These are phyloP conservation scores for Pedicia rivosa DNA, from an alignment of 2,888 invertebrate genomes.

Conservation along the genomic window DNA sequence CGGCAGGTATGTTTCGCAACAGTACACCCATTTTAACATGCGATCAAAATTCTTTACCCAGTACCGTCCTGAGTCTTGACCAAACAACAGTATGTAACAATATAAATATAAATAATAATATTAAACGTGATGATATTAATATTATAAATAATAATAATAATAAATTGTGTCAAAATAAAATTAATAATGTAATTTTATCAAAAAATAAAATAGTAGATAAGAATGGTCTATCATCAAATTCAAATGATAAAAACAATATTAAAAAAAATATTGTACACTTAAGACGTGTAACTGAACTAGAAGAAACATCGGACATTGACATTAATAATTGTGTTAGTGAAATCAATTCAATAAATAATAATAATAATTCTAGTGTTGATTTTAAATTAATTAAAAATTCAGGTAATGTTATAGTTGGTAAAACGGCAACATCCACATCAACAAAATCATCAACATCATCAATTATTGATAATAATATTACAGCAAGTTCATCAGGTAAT, in stretches of 20 bases:
- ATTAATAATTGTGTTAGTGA: neutral
- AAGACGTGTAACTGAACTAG: no score
- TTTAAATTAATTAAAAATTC: slow-evolving; percentile 3
- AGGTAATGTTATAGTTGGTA: neutral
- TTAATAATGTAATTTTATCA: neutral
- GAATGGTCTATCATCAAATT: no score
- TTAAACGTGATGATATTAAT: slow-evolving; percentile 1
- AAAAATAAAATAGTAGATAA: slow-evolving; percentile 1
- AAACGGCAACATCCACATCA: neutral
- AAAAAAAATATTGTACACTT: slow-evolving; percentile 1
- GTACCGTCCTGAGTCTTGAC: slow-evolving; percentile 7
- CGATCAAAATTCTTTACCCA: slow-evolving; percentile 3
- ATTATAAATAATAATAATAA: neutral
- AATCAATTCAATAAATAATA: neutral
- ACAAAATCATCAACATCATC: neutral
- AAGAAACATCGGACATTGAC: no score
- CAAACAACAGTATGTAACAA: slow-evolving; percentile 4
- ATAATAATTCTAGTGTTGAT: slow-evolving; percentile 2
- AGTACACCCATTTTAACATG: slow-evolving; percentile 1
- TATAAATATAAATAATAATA: slow-evolving; percentile 1
- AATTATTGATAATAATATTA: neutral
- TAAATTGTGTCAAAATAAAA: slow-evolving; percentile 1
- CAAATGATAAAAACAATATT: neutral
- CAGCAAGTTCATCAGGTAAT: no score
- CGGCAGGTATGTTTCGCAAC: slow-evolving; percentile 9